Percentiles rank a stretch among this genome's conserved stretches.
Evolutionary conservation across 2,797 vertebrate species (phyloP).

Genomic region (Paedocypris micromegethes): DNA sequence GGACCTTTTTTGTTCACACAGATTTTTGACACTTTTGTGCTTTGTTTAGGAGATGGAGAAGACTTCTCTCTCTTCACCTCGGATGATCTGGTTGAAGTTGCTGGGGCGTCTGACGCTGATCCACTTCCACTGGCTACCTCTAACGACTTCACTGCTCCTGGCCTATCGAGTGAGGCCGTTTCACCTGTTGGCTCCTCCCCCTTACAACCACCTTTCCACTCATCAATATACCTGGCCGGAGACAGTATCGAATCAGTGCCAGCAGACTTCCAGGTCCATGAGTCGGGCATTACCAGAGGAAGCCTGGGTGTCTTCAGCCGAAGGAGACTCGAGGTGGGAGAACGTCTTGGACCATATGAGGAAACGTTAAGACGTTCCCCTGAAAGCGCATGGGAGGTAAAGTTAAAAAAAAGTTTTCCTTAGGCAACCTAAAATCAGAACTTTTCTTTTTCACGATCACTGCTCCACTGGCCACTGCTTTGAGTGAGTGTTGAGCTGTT

Average conservation of each 20-base stretch:
- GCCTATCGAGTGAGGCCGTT: slow-evolving; percentile 74
- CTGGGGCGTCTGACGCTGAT: slow-evolving; percentile 73
- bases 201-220: slow-evolving; percentile 71
- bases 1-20: no score
- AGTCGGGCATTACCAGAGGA: slow-evolving; percentile 74
- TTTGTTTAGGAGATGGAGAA: slow-evolving; percentile 77
- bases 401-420: slow-evolving; percentile 12
- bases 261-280: slow-evolving; percentile 86
- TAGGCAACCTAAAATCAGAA: slow-evolving; percentile 4
- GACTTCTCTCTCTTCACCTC: slow-evolving; percentile 75
- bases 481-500: slow-evolving; percentile 10
- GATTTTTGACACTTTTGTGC: no score
- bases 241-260: slow-evolving; percentile 73
- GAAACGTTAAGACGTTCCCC: slow-evolving; percentile 75
- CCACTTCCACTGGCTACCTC: slow-evolving; percentile 54
- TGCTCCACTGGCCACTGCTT: not conserved
- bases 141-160: slow-evolving; percentile 76
- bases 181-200: slow-evolving; percentile 77
- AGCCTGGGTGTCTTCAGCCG: slow-evolving; percentile 89
- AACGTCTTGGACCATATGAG: slow-evolving; percentile 87
- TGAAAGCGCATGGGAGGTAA: slow-evolving; percentile 89
- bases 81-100: slow-evolving; percentile 72
- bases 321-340: slow-evolving; percentile 82
- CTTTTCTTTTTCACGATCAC: not conserved
- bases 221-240: slow-evolving; percentile 72